These are phyloP conservation scores for Machimus rusticus DNA, from an alignment of 2,888 invertebrate species.

Conservation along the genomic window DNA sequence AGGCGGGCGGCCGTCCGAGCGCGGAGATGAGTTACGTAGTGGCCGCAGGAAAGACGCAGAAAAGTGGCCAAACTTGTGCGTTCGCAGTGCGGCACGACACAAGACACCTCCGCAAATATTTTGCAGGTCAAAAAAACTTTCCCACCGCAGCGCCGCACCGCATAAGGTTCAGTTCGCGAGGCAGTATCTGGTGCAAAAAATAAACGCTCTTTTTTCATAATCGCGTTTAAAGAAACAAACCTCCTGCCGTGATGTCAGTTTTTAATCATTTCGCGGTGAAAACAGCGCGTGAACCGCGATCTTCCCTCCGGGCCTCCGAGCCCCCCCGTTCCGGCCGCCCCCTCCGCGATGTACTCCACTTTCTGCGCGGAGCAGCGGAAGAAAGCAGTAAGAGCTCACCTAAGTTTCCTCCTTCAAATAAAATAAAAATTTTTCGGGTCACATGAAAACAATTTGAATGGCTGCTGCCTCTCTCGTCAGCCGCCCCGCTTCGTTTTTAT, in stretches of 20 bases:
- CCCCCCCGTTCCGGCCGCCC: neutral
- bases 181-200: slow-evolving; percentile 20
- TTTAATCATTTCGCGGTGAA: slow-evolving; percentile 23
- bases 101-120: slow-evolving; percentile 29
- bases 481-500: neutral
- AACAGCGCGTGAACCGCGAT: neutral
- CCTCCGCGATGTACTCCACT: neutral
- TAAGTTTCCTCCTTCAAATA: slow-evolving; percentile 15
- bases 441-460: slow-evolving; percentile 28
- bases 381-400: slow-evolving; percentile 14
- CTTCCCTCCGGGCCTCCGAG: neutral
- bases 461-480: neutral
- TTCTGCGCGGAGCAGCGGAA: neutral
- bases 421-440: slow-evolving; percentile 28
- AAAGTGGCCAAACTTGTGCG: neutral
- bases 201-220: neutral
- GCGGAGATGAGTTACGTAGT: slow-evolving; percentile 15
- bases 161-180: neutral
- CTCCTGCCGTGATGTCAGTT: slow-evolving; percentile 29
- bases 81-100: neutral
- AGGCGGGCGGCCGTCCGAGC: neutral
- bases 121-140: slow-evolving; percentile 27
- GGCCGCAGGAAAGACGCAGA: neutral
- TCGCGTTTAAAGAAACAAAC: slow-evolving; percentile 13
- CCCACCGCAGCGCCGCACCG: neutral